Evolutionary conservation across 2,113 vertebrate genomes (phyloP).

Genomic region (Brevimyrus niger): DNA sequence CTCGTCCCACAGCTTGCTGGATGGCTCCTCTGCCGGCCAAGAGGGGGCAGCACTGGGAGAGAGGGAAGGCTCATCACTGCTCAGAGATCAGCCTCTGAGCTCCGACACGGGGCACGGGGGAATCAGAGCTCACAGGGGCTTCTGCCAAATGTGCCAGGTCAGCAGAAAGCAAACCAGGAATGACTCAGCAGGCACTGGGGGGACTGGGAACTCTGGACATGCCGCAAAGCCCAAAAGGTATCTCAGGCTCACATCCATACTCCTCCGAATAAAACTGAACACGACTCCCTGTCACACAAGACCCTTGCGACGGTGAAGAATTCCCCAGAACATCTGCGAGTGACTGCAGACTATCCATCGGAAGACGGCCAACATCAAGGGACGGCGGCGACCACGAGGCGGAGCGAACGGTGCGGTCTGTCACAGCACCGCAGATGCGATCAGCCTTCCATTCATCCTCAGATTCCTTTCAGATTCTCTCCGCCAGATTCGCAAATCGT

Average conservation of each 20-base stretch:
- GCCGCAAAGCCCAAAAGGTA: neutral
- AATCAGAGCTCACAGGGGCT: slow-evolving; percentile 38
- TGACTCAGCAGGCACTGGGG: neutral
- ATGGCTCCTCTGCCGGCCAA: slow-evolving; percentile 62
- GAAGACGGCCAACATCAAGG: neutral
- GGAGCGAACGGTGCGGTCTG: neutral
- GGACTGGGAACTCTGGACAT: slow-evolving; percentile 24
- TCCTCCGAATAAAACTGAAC: neutral
- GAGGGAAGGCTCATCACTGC: slow-evolving; percentile 35
- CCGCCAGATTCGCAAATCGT: neutral
- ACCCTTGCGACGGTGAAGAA: neutral
- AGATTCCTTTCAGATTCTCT: neutral
- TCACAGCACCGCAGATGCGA: neutral
- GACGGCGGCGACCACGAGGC: neutral
- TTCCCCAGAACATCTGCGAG: neutral
- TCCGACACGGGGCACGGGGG: slow-evolving; percentile 38
- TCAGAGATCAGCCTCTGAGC: slow-evolving; percentile 42
- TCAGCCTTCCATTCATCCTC: neutral
- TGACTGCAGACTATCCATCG: neutral
- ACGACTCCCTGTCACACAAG: neutral
- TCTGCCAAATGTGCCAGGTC: neutral
- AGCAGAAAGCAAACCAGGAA: slow-evolving; percentile 15
- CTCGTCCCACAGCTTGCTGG: slow-evolving; percentile 86
- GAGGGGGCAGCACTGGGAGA: neutral
- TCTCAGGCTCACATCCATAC: neutral